These are phyloP conservation scores for Phaenicophaeus curvirostris DNA, from an alignment of 2,797 vertebrate species.

Conservation along the genomic window DNA sequence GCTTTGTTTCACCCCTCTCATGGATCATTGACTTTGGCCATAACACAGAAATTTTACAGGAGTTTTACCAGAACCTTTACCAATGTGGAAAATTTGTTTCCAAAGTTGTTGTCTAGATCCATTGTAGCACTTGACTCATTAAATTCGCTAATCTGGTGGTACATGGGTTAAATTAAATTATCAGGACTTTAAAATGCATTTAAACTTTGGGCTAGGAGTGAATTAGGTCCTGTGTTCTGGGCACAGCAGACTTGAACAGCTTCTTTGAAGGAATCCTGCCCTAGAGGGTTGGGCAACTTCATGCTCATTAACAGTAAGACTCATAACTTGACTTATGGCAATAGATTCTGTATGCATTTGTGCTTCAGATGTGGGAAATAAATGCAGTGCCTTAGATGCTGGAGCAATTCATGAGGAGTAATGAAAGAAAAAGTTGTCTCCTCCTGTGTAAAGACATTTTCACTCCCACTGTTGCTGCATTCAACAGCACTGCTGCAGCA, in stretches of 20 bases:
- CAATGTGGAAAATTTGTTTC: not conserved
- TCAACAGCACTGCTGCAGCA: not conserved
- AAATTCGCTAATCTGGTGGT: not conserved
- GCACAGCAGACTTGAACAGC: not conserved
- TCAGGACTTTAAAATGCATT: not conserved
- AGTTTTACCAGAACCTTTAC: not conserved
- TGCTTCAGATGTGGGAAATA: not conserved
- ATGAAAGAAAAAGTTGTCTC: not conserved
- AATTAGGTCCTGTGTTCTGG: not conserved
- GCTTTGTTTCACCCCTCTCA: not conserved
- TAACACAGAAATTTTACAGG: not conserved
- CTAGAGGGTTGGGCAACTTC: conserved; percentile 4
- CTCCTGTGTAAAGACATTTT: not conserved
- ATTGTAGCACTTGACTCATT: not conserved
- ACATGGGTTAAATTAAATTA: not conserved
- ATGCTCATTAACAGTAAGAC: conserved; percentile 32
- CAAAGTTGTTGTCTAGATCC: not conserved
- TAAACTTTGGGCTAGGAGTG: not conserved
- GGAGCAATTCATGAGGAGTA: not conserved
- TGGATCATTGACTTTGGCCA: not conserved
- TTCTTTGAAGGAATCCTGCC: conserved; percentile 22
- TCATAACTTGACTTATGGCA: conserved; percentile 31
- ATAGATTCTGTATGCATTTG: not conserved
- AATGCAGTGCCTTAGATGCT: not conserved
- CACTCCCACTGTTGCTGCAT: not conserved